Evolutionary conservation across 1,140 invertebrate genomes (phyloP), one percentile per base, ranked within the genome.

Genomic region (Pseudoatta argentina): DNA sequence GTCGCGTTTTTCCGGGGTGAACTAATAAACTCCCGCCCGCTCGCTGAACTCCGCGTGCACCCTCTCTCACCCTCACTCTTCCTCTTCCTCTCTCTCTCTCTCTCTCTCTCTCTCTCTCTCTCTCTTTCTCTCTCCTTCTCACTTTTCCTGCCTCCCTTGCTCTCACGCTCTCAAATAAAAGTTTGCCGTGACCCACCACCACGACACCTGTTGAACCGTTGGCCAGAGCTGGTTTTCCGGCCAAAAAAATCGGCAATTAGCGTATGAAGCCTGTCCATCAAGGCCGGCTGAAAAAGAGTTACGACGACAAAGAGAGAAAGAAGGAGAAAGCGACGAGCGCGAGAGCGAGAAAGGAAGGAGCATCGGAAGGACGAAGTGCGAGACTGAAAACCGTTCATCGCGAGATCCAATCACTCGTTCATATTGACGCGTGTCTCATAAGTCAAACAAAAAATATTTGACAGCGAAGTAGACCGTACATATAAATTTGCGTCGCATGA

Each of bases 201-300:
- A 87, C 92, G 94, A 95, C 94, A 95, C 94, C 94, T 95, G 94
- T 95, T 95, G 94, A 95, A 94, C 93, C 90, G 81, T 88, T 92
- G 88, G 86, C 91, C 90, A 91, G 86, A 86, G 76, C 77, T 85
- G 89, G 89, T 87, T 91, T 87, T 87, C 77, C 87, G 79, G 85
- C 87, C 72, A 75, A 88, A 89, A 87, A 93, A 92, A 93, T 91
- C 87, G 89, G 87, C 94, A 94, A 94, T 95, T 94, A 95, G 93
- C 93, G 92, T 94, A 94, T 94, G 92, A 95, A 94, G 89, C 85
- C 91, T 94, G 94, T 94, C 94, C 86, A 90, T 94, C 94, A 94
- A 90, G 88, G 73, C 86, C 88, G 83, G 64, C 85, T 78, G 89
- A 75, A 86, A 87, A 91, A 94, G 91, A 94, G 94, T 93, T 93